Evolutionary conservation across 2,888 invertebrate genomes (phyloP), one percentile per base, ranked within the genome.

Genomic region (Aethes cnicana): DNA sequence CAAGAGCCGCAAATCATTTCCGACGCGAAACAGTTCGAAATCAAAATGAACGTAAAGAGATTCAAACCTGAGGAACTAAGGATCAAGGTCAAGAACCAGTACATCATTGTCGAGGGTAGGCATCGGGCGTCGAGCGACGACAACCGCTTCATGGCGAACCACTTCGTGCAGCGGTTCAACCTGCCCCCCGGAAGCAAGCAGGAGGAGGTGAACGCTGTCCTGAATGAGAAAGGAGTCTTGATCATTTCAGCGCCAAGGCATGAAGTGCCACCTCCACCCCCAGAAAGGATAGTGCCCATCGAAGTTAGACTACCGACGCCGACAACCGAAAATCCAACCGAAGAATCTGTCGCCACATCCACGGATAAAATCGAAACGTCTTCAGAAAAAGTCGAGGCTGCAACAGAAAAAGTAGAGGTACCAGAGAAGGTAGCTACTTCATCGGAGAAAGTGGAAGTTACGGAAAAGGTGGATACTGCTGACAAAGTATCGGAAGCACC

Each of bases 41-140:
- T 89, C 9, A 78, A 75, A 39, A 59, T 89, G 21, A 79, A 71
- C 63, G 86, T 86, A 4, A 81, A 72, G 53, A 66, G 73, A 39
- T 87, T 85, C 62, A 76, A 81, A 35, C 87, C 87, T 0, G 84
- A 87, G 2, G 87, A 88, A 39, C 56, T 89, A 12, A 77, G 72
- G 55, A 73, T 89, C 39, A 83, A 77, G 72, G 86, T 89, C 18
- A 87, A 84, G 63, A 81, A 86, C 60, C 78, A 80, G 4, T 76
- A 81, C 61, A 77, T 89, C 35, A 70, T 80, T 11, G 78, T 88
- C 3, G 85, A 87, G 64, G 88, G 87, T 18, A 78, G 74, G 17
- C 81, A 83, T 25, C 83, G 81, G 53, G 73, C 73, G 8, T 72
- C 71, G 11, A 73, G 77, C 5, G 73, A 76, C 3, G 69, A 74